These are phyloP conservation scores for Zosterops hypoxanthus DNA, from an alignment of 2,113 vertebrate genomes.

Conservation along the genomic window DNA sequence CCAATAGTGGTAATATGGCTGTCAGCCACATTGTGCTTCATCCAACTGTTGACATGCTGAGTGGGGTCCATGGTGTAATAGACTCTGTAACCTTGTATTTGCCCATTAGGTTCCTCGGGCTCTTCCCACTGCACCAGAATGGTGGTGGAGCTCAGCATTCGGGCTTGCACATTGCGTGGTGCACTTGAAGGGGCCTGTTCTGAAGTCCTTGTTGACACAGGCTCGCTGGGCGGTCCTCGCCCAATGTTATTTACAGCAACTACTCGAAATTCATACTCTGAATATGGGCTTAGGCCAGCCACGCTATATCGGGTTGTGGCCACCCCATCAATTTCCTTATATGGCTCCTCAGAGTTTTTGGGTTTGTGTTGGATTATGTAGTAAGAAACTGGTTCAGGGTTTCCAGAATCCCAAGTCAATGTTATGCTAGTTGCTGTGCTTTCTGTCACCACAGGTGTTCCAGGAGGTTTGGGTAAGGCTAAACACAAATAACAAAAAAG, in stretches of 20 bases:
- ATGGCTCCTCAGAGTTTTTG: constrained; percentile 89
- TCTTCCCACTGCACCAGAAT: constrained; percentile 98
- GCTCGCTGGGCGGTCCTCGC: constrained; percentile 90
- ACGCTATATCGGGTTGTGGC: constrained; percentile 98
- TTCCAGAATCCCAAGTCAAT: constrained; percentile 97
- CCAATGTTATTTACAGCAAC: constrained; percentile 98
- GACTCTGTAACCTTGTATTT: constrained; percentile 96
- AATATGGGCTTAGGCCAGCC: constrained; percentile 96
- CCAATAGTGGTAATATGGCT: constrained; percentile 95
- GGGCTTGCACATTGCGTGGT: constrained; percentile 91
- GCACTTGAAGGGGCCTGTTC: constrained; percentile 97
- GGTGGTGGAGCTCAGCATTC: constrained; percentile 96
- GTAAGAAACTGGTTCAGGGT: constrained; percentile 96
- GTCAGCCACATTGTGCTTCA: constrained; percentile 95
- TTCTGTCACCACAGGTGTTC: constrained; percentile 92
- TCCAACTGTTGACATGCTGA: constrained; percentile 92
- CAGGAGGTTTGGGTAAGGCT: constrained; percentile 96
- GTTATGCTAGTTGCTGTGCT: constrained; percentile 98
- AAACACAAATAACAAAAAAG: constrained; percentile 27
- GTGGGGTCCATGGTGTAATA: constrained; percentile 94
- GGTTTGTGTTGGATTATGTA: constrained; percentile 98
- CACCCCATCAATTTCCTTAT: constrained; percentile 97
- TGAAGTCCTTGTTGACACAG: constrained; percentile 92
- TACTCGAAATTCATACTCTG: constrained; percentile 95
- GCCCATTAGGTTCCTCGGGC: constrained; percentile 95